Evolutionary conservation across 1,140 invertebrate genomes (phyloP).

Genomic region (Calliopsis andreniformis): DNA sequence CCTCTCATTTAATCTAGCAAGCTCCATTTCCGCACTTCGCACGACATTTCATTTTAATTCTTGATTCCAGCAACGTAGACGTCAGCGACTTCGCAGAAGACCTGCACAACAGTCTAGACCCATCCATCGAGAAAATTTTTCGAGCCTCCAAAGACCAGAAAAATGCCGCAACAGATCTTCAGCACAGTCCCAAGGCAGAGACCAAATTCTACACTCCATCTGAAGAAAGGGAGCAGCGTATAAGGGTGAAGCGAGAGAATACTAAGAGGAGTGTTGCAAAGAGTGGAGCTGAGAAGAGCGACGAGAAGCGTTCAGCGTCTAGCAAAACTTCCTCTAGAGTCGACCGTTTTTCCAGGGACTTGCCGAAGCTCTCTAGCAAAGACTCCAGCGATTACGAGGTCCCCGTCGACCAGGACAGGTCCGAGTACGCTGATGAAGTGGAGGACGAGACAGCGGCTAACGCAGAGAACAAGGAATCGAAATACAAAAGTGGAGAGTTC

Average conservation of each 20-base stretch:
- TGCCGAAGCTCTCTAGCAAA: not conserved
- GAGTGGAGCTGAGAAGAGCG: not conserved
- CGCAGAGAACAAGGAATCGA: not conserved
- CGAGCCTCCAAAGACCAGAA: not conserved
- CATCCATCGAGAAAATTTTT: slow-evolving; percentile 25
- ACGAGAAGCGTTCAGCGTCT: not conserved
- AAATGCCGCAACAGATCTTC: not conserved
- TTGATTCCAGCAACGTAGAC: not conserved
- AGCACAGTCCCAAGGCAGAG: not conserved
- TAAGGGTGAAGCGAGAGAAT: slow-evolving; percentile 1
- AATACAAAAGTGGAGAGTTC: slow-evolving; percentile 4
- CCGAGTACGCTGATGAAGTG: slow-evolving; percentile 34
- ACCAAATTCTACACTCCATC: not conserved
- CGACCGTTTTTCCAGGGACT: not conserved
- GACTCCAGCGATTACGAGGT: slow-evolving; percentile 10
- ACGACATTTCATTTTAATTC: not conserved
- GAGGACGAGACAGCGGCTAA: slow-evolving; percentile 4
- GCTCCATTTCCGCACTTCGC: too few species aligned
- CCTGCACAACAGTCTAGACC: not conserved
- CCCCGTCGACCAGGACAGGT: not conserved
- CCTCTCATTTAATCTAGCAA: too few species aligned
- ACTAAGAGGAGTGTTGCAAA: not conserved
- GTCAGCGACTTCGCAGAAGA: not conserved
- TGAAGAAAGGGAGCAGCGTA: not conserved
- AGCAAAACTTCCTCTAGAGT: not conserved